These are phyloP conservation scores for Poecile atricapillus DNA, from an alignment of 2,113 vertebrate species.

Conservation along the genomic window DNA sequence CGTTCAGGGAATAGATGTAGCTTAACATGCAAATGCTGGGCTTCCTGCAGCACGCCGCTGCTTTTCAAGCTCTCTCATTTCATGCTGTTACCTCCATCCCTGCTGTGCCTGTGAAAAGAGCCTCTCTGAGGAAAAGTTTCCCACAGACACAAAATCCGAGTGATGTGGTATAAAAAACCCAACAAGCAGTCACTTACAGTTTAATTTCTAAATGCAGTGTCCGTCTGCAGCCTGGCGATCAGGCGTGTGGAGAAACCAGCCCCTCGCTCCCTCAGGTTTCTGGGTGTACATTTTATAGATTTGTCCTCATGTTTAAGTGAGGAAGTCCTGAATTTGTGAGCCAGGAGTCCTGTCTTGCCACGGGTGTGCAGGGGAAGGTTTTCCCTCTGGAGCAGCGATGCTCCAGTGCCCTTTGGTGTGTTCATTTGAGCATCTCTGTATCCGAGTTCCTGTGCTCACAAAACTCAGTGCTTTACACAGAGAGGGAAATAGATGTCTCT, in stretches of 20 bases:
- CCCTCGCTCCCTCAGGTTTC: neutral
- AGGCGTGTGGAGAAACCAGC: neutral
- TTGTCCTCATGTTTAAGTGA: neutral
- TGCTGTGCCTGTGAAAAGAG: conserved; percentile 5
- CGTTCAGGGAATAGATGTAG: neutral
- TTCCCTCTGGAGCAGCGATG: neutral
- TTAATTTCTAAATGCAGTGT: neutral
- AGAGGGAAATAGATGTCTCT: neutral
- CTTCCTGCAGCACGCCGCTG: neutral
- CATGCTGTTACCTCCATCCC: conserved; percentile 1
- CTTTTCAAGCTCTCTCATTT: neutral
- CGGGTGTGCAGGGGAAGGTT: neutral
- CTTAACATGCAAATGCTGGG: conserved; percentile 1
- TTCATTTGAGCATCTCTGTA: neutral
- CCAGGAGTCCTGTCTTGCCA: neutral
- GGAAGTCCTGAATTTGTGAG: neutral
- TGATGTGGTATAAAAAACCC: neutral
- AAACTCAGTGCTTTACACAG: neutral
- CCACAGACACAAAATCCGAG: neutral
- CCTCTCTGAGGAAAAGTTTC: conserved; percentile 6
- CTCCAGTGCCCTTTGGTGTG: neutral
- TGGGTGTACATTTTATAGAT: fast-evolving
- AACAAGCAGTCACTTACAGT: fast-evolving
- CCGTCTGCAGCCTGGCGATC: neutral
- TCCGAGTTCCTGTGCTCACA: fast-evolving